Percentiles rank a stretch among this genome's conserved stretches.
These are phyloP conservation scores for Pagetopsis macropterus DNA, from an alignment of 2,797 vertebrate species.

Conservation along the genomic window DNA sequence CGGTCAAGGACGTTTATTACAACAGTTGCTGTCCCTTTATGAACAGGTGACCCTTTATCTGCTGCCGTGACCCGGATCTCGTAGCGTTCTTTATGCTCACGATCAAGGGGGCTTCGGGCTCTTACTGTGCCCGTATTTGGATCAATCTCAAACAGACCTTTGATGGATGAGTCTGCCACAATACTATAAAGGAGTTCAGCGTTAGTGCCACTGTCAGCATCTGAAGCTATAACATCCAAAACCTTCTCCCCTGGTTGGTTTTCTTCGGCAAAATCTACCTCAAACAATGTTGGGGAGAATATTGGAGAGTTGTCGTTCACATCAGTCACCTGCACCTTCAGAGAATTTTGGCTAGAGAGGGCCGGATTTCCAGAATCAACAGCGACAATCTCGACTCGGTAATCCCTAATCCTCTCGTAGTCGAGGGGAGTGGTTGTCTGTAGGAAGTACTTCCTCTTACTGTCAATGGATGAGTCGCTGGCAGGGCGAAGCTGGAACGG, in stretches of 20 bases:
- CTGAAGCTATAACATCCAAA: constrained; percentile 91
- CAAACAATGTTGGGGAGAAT: constrained; percentile 93
- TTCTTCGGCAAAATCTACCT: constrained; percentile 95
- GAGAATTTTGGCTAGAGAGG: constrained; percentile 95
- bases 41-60: constrained; percentile 94
- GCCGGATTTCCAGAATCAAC: constrained; percentile 98
- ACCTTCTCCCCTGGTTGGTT: constrained; percentile 93
- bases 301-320: constrained; percentile 96
- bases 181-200: constrained; percentile 93
- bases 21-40: constrained; percentile 95
- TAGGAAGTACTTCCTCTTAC: constrained; percentile 98
- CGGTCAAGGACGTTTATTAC: constrained; percentile 94
- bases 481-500: constrained; percentile 96
- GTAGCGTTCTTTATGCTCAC: constrained; percentile 93
- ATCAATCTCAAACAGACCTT: constrained; percentile 94
- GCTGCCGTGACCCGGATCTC: constrained; percentile 94
- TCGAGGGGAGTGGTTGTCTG: constrained; percentile 96
- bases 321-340: constrained; percentile 96
- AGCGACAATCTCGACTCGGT: constrained; percentile 95
- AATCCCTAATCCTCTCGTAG: constrained; percentile 92
- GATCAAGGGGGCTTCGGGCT: constrained; percentile 92
- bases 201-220: constrained; percentile 96
- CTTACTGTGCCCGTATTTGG: constrained; percentile 92
- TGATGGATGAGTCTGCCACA: constrained; percentile 89
- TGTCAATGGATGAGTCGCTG: constrained; percentile 94